These are phyloP conservation scores for Prietella phreatophila DNA, from an alignment of 2,113 vertebrate species.

Conservation along the genomic window DNA sequence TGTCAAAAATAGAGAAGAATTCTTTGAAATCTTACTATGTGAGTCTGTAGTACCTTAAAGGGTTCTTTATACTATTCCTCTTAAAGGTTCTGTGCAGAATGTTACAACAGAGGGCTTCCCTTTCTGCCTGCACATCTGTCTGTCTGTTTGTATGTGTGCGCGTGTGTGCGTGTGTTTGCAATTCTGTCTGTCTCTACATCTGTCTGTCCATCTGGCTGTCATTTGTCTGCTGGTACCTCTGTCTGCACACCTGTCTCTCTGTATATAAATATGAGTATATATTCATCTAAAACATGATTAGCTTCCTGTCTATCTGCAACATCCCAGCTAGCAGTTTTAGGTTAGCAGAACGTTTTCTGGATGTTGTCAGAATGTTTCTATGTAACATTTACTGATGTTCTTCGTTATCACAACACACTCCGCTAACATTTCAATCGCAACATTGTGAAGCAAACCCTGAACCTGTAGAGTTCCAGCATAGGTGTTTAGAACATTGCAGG, in stretches of 20 bases:
- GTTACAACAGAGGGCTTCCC: neutral
- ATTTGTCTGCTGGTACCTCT: neutral
- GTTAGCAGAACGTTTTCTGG: neutral
- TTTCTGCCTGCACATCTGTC: neutral
- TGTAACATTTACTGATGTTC: neutral
- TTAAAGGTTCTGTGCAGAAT: neutral
- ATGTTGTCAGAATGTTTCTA: neutral
- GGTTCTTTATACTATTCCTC: neutral
- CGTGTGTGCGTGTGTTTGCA: neutral
- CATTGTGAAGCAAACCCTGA: neutral
- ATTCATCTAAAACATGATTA: neutral
- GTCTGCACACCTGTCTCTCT: neutral
- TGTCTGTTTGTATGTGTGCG: neutral
- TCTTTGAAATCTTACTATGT: neutral
- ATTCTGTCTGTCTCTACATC: too few species aligned
- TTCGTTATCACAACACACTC: neutral
- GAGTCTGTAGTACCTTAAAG: neutral
- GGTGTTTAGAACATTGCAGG: neutral
- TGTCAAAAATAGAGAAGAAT: slow-evolving; percentile 27
- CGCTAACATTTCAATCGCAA: too few species aligned
- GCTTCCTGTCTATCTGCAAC: neutral
- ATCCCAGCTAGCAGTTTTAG: neutral
- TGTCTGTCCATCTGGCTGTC: too few species aligned
- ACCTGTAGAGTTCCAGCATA: neutral
- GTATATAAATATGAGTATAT: neutral